Evolutionary conservation across 2,113 vertebrate species (phyloP), one percentile per base, ranked within the genome.

Genomic region (Fregetta grallaria): DNA sequence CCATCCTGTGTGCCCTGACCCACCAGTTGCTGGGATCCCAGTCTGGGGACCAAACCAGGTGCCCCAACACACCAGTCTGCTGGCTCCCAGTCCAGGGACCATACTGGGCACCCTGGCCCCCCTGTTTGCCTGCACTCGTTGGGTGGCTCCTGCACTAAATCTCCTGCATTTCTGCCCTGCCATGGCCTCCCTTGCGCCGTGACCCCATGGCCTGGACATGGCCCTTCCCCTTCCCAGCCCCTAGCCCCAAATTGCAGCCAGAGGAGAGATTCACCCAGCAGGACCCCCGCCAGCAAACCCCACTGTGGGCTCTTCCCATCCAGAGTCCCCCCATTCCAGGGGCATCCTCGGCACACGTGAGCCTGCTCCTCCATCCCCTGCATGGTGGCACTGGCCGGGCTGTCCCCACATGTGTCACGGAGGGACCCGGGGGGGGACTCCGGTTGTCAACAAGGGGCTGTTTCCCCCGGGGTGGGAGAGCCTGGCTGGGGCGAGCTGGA

Each of bases 381-480:
- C 10, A 0, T 2, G 18, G 81, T 85, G 82, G 30, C 81, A 42
- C 52, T 0, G 0, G 18, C 36, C 0, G 0, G 26, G 38, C 55
- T 91, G 65, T 65, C 81, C 76, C 66, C 65, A 49, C 68, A 52
- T 0, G 44, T 85, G 77, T 88, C 81, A 45, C 11, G 0, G 2
- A 23, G 50, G 55, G 36, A 25, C 47, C 0, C 0, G 11, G 9
- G 6, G 13, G 44, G 40, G 5, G 14, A 9, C 71, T 14, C 0
- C 3, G 10, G 8, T 32, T 96, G 86, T 94, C 92, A 94, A 81
- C 87, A 94, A 91, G 61, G 77, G 16, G 8, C 44, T 88, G 61
- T 61, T 94, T 91, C 84, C 72, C 25, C 20, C 1, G 0, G 62
- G 14, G 32, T 18, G 66, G 86, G 42, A 44, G 42, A 71, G 59